phyloP scores from a whole-genome alignment of 1,140 invertebrate genomes.

The Pogonomyrmex californicus region DNA sequence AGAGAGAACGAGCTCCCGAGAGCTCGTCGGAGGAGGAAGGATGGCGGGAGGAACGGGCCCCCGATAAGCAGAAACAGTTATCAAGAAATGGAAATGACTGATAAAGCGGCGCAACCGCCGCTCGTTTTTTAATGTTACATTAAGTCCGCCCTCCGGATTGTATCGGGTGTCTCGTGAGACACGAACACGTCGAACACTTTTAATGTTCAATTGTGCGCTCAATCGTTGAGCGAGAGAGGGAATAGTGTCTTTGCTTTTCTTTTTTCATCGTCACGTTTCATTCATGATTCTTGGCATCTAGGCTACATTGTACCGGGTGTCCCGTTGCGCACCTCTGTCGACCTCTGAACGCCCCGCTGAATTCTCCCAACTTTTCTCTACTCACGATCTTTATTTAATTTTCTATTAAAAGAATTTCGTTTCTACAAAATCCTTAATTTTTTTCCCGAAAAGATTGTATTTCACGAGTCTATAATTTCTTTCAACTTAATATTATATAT shows the following conservation, averaged over 20 bases:
- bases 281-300: background rate
- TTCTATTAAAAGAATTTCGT: too few species aligned
- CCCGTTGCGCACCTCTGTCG: background rate
- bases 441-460: too few species aligned
- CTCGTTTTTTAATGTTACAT: constrained; percentile 76
- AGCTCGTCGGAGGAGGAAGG: background rate
- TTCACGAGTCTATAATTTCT: too few species aligned
- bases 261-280: background rate
- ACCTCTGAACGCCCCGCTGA: background rate
- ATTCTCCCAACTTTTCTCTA: background rate
- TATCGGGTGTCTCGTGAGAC: constrained; percentile 53
- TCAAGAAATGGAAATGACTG: constrained; percentile 87
- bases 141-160: constrained; percentile 65
- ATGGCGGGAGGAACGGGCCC: constrained; percentile 46
- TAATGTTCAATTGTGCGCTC: too few species aligned
- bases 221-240: background rate
- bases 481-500: too few species aligned
- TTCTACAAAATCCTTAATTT: too few species aligned
- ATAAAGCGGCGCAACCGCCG: constrained; percentile 79
- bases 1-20: constrained; percentile 40
- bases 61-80: constrained; percentile 87
- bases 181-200: background rate
- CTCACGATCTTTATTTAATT: background rate
- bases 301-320: background rate
- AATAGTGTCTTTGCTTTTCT: background rate